Evolutionary conservation across 2,797 vertebrate species (phyloP), one percentile per base, ranked within the genome.

Genomic region (Columba guinea): DNA sequence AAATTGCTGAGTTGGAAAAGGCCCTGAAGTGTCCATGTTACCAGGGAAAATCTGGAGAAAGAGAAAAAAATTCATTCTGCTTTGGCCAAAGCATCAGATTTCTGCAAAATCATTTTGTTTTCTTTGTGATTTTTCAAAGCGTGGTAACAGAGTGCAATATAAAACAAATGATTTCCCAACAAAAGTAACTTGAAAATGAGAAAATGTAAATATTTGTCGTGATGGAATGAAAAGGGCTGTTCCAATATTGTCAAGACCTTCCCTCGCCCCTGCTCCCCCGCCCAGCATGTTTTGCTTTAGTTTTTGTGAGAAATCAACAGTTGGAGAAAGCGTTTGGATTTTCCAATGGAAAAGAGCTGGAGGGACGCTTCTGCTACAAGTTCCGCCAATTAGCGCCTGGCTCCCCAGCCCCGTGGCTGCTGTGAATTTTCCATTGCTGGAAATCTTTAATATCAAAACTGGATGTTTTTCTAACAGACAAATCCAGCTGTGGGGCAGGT

Each of bases 311-410:
- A 76, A 90, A 96, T 90, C 93, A 96, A 95, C 85, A 94, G 77
- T 34, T 90, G 91, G 92, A 84, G 83, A 69, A 92, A 76, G 63
- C 55, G 52, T 60, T 90, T 93, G 93, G 88, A 94, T 94, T 94
- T 95, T 97, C 93, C 92, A 77, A 55, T 95, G 94, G 94, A 96
- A 97, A 96, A 89, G 95, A 90, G 83, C 83, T 84, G 93, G 80
- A 94, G 59, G 67, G 70, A 93, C 0, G 7, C 83, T 76, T 84
- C 86, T 89, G 22, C 84, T 76, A 49, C 90, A 75, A 89, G 93
- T 95, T 95, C 93, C 77, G 44, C 92, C 91, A 87, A 56, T 95
- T 70, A 92, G 67, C 2, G 41, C 88, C 89, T 95, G 93, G 88
- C 91, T 91, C 75, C 53, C 30, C 30, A 0, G 2, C 83, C 87